A percentile compares a stretch with the other conserved stretches of the same genome.
Evolutionary conservation across 2,888 invertebrate genomes (phyloP).

Genomic region (Phlogophora meticulosa): DNA sequence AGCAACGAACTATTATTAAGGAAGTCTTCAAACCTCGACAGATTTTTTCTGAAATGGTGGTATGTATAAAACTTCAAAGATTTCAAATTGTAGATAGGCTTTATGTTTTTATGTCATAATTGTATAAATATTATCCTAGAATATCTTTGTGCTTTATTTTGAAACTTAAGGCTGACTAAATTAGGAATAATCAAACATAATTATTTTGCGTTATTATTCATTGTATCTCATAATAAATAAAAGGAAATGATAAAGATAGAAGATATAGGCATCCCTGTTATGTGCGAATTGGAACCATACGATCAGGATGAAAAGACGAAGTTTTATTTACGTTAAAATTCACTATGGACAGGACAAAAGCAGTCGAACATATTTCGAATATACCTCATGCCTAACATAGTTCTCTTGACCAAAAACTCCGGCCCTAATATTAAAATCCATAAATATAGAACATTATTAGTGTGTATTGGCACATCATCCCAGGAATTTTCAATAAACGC

Average conservation of each 20-base stretch:
- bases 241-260: too few relatives aligned
- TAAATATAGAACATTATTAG: constrained; percentile 38
- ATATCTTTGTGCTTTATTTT: too few relatives aligned
- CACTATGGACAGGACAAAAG: neutral
- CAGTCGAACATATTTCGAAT: neutral
- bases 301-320: neutral
- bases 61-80: neutral
- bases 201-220: too few relatives aligned
- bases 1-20: constrained; percentile 23
- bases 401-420: constrained; percentile 1
- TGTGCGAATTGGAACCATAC: neutral
- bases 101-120: too few relatives aligned
- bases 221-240: too few relatives aligned
- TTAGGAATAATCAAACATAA: too few relatives aligned
- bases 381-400: neutral
- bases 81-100: too few relatives aligned
- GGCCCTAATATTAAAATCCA: constrained; percentile 15
- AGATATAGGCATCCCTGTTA: too few relatives aligned
- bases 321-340: neutral
- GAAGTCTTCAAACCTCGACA: neutral
- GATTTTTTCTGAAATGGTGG: neutral
- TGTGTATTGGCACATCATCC: constrained; percentile 36
- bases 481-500: constrained; percentile 64
- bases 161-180: too few relatives aligned
- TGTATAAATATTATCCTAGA: too few relatives aligned